These are phyloP conservation scores for Melanostigma gelatinosum DNA, from an alignment of 2,113 vertebrate genomes.

Conservation along the genomic window DNA sequence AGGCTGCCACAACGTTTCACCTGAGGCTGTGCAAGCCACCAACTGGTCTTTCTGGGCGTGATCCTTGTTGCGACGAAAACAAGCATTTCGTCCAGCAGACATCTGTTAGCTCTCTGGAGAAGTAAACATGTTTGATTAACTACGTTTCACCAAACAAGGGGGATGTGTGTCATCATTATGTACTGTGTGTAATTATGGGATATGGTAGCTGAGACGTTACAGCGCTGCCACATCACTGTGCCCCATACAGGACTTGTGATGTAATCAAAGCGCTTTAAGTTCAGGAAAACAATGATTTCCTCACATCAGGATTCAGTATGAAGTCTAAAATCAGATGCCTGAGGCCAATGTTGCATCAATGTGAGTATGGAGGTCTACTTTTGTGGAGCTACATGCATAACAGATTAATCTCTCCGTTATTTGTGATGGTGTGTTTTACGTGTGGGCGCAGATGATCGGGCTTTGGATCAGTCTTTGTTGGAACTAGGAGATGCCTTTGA, in stretches of 20 bases:
- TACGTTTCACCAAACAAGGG: slow-evolving; percentile 62
- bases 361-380: slow-evolving; percentile 38
- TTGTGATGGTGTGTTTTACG: slow-evolving; percentile 39
- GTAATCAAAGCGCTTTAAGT: slow-evolving; percentile 33
- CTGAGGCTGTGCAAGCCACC: slow-evolving; percentile 71
- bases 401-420: slow-evolving; percentile 48
- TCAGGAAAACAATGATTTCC: slow-evolving; percentile 51
- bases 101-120: slow-evolving; percentile 77
- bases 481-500: slow-evolving; percentile 55
- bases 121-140: slow-evolving; percentile 80
- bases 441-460: slow-evolving; percentile 38
- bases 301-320: slow-evolving; percentile 36
- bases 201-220: slow-evolving; percentile 49
- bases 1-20: slow-evolving; percentile 75
- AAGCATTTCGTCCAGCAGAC: slow-evolving; percentile 74
- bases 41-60: slow-evolving; percentile 61
- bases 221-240: slow-evolving; percentile 47
- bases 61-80: slow-evolving; percentile 65
- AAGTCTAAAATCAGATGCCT: slow-evolving; percentile 35
- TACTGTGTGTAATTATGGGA: slow-evolving; percentile 63
- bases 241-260: slow-evolving; percentile 53
- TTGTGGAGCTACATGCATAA: slow-evolving; percentile 49
- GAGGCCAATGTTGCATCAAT: slow-evolving; percentile 15
- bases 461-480: slow-evolving; percentile 58
- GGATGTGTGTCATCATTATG: slow-evolving; percentile 72